Percentiles rank a stretch among this genome's conserved stretches.
phyloP scores from a whole-genome alignment of 2,797 vertebrate species.

The Limosa lapponica region DNA sequence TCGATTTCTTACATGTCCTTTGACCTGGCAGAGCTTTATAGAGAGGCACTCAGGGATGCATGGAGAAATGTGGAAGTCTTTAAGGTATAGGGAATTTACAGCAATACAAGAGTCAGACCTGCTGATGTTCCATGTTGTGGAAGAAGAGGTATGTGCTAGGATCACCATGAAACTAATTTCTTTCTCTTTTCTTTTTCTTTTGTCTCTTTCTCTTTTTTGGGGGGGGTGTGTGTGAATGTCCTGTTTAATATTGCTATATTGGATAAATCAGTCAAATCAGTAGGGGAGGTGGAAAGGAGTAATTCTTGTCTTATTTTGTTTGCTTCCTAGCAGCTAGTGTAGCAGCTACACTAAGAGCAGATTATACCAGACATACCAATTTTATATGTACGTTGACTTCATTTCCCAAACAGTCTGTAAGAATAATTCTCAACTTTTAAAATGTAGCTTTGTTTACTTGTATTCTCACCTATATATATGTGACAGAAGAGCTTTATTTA shows the following conservation, averaged over 20 bases:
- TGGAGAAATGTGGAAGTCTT: background rate
- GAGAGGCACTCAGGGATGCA: background rate
- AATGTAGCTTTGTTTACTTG: background rate
- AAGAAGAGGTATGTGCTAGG: background rate
- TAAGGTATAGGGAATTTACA: background rate
- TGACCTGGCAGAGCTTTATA: background rate
- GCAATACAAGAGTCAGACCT: background rate
- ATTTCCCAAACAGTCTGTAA: background rate
- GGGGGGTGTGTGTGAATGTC: too few species aligned
- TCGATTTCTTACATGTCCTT: background rate
- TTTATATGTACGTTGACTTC: background rate
- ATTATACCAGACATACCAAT: background rate
- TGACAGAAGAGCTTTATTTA: background rate
- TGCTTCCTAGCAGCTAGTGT: conserved; percentile 20
- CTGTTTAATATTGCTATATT: background rate
- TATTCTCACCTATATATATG: background rate
- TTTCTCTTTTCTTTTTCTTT: background rate
- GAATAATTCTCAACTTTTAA: background rate
- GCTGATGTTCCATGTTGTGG: background rate
- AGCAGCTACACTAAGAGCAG: background rate
- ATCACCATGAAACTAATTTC: background rate
- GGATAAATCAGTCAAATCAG: background rate
- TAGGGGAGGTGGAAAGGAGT: background rate
- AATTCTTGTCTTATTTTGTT: background rate
- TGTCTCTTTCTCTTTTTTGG: fast-evolving